Conservation (phyloP, 1,140 invertebrate genomes). For the Sitophilus oryzae region DNA sequence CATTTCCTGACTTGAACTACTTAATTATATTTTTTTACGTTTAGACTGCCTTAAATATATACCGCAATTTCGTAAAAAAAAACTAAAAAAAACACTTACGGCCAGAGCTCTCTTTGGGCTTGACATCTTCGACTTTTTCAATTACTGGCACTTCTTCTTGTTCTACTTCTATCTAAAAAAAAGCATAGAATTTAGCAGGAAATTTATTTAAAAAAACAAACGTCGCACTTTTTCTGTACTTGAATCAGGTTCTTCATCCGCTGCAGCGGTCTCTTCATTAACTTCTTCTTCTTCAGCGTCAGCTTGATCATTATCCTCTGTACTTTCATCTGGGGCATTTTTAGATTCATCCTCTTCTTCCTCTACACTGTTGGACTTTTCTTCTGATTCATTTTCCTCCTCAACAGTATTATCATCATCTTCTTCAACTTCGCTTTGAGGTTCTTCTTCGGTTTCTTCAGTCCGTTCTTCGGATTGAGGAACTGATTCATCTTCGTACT, state of each 20-base stretch:
- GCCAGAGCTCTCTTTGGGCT: slow-evolving; percentile 19
- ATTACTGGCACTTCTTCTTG: slow-evolving; percentile 40
- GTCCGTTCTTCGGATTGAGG: slow-evolving; percentile 26
- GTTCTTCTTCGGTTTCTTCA: neutral
- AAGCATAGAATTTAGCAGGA: neutral
- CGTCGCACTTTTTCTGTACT: slow-evolving; percentile 28
- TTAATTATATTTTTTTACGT: neutral
- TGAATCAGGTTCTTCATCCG: slow-evolving; percentile 27
- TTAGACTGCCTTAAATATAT: neutral
- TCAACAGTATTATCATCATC: slow-evolving; percentile 26
- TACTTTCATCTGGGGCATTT: slow-evolving; percentile 28
- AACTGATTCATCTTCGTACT: slow-evolving; percentile 20
- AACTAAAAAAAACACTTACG: slow-evolving; percentile 15
- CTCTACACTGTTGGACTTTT: slow-evolving; percentile 25
- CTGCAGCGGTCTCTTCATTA: slow-evolving; percentile 31
- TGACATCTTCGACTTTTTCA: slow-evolving; percentile 38
- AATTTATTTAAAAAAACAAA: neutral
- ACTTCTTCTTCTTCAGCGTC: slow-evolving; percentile 25
- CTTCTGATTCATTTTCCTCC: slow-evolving; percentile 26
- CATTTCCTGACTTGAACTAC: slow-evolving; percentile 39
- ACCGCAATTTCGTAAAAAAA: neutral
- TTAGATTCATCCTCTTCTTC: slow-evolving; percentile 35
- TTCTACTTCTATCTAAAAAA: slow-evolving; percentile 21
- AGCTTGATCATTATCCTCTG: slow-evolving; percentile 25
- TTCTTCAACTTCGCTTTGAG: neutral